Conservation (phyloP, 2,113 vertebrate genomes). For the Apeltes quadracus region DNA sequence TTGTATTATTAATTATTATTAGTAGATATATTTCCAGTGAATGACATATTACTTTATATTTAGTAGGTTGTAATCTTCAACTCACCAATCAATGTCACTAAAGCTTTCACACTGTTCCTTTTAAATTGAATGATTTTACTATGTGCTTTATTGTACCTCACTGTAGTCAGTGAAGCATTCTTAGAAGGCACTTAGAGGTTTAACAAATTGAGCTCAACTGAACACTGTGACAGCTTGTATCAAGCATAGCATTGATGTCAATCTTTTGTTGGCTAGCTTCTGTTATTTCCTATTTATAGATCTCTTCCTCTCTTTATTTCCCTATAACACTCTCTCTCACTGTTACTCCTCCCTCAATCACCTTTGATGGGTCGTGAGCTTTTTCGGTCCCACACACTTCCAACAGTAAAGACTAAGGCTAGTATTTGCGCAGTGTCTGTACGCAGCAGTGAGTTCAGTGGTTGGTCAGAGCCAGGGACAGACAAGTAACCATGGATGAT, state of each 20-base stretch:
- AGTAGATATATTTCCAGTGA: no score
- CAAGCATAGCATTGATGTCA: conserved; percentile 20
- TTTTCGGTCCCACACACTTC: conserved; percentile 65
- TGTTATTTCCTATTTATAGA: conserved; percentile 72
- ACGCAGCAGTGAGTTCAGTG: conserved; percentile 33
- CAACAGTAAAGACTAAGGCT: conserved; percentile 64
- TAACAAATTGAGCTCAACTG: not conserved
- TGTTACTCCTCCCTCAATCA: conserved; percentile 52
- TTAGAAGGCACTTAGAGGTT: not conserved
- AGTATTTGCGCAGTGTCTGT: conserved; percentile 64
- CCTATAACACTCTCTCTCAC: conserved; percentile 27
- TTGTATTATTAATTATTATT: no score
- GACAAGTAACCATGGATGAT: conserved; percentile 81
- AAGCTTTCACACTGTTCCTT: no score
- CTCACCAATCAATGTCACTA: no score
- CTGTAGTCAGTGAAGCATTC: no score
- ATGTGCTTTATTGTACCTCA: not conserved
- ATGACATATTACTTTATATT: no score
- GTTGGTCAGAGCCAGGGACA: conserved; percentile 45
- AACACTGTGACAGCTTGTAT: not conserved
- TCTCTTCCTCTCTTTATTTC: conserved; percentile 34
- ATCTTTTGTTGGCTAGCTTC: conserved; percentile 51
- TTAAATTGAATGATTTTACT: no score
- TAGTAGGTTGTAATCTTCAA: no score
- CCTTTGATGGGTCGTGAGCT: conserved; percentile 60